phyloP scores from a whole-genome alignment of 2,113 vertebrate genomes.

The Pterocles orientalis region DNA sequence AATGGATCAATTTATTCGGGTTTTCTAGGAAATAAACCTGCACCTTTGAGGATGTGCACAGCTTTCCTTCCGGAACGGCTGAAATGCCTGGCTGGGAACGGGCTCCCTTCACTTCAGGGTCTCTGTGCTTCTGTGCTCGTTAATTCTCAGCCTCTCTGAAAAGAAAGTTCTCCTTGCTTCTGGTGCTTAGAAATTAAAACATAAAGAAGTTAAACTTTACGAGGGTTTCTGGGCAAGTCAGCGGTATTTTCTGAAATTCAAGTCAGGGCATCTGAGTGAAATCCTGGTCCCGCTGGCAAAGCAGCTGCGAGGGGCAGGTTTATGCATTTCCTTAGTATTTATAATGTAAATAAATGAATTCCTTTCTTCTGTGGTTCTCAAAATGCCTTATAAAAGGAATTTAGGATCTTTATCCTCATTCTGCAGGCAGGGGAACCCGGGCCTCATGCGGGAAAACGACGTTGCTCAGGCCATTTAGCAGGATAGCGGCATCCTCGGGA shows the following conservation, averaged over 20 bases:
- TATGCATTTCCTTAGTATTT: background rate
- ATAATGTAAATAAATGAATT: background rate
- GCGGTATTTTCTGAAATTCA: background rate
- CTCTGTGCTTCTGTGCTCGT: background rate
- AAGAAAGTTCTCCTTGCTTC: background rate
- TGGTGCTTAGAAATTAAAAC: background rate
- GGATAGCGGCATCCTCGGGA: background rate
- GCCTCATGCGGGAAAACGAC: accelerated
- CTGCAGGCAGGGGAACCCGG: background rate
- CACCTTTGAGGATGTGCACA: background rate
- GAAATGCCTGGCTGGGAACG: background rate
- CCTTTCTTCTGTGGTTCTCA: background rate
- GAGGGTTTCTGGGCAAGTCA: background rate
- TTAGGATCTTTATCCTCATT: background rate
- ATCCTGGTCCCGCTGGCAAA: background rate
- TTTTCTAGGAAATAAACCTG: background rate
- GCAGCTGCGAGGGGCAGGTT: background rate
- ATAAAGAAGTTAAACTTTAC: background rate
- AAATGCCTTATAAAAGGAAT: background rate
- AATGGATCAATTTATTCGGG: background rate
- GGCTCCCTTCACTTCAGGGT: background rate
- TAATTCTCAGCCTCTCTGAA: background rate
- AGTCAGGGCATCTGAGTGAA: background rate
- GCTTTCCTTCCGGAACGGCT: background rate
- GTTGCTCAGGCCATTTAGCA: background rate